Evolutionary conservation across 2,113 vertebrate genomes (phyloP).

Genomic region (Anthoscopus minutus): DNA sequence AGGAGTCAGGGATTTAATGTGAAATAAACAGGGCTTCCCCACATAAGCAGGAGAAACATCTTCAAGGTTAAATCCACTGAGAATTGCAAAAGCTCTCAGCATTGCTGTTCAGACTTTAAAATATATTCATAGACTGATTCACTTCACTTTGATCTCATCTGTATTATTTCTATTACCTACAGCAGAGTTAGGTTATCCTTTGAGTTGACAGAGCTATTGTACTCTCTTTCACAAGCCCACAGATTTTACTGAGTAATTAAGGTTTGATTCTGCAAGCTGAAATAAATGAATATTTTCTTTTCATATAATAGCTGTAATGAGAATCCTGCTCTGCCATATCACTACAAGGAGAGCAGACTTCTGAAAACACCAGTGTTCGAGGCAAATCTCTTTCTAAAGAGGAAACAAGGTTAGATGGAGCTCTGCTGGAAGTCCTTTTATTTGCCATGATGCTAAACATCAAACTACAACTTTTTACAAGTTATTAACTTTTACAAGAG

Average conservation of each 20-base stretch:
- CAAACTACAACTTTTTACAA: neutral
- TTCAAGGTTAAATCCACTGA: neutral
- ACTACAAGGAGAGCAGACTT: neutral
- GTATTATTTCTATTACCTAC: neutral
- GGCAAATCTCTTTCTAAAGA: neutral
- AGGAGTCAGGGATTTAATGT: neutral
- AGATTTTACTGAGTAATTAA: neutral
- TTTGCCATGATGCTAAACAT: neutral
- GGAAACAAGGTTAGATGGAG: neutral
- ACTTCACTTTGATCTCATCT: neutral
- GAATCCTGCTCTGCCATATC: neutral
- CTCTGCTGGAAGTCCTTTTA: slow-evolving; percentile 13
- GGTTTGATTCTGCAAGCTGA: neutral
- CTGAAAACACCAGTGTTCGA: neutral
- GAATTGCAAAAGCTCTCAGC: neutral
- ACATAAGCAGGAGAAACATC: neutral
- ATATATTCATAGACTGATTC: neutral
- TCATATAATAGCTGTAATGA: neutral
- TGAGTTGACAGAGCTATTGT: neutral
- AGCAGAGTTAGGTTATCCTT: neutral
- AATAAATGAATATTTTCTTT: neutral
- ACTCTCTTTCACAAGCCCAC: neutral
- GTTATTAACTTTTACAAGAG: neutral
- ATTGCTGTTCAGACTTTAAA: neutral
- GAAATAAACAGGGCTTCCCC: neutral